Evolutionary conservation across 2,113 vertebrate species (phyloP).

Genomic region (zebrafish (Danio rerio)): GRCz12tu NC_133191.1:49264001-49264500

Average conservation of each 20-base stretch:
- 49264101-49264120: background rate
- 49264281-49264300: no score
- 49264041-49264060: background rate
- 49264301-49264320: no score
- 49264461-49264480: background rate
- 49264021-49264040: background rate
- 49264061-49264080: background rate
- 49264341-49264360: background rate
- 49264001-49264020: background rate
- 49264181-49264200: background rate
- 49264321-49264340: no score
- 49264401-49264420: background rate
- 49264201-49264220: background rate
- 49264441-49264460: background rate
- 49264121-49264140: background rate
- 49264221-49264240: background rate
- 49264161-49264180: background rate
- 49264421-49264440: conserved; percentile 12
- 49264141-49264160: background rate
- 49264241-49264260: no score
- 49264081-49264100: background rate
- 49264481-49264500: background rate
- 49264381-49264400: no score
- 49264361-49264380: background rate
- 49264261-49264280: no score